Evolutionary conservation across 1,140 invertebrate genomes (phyloP).

Genomic region (Drosophila nikananu): DNA sequence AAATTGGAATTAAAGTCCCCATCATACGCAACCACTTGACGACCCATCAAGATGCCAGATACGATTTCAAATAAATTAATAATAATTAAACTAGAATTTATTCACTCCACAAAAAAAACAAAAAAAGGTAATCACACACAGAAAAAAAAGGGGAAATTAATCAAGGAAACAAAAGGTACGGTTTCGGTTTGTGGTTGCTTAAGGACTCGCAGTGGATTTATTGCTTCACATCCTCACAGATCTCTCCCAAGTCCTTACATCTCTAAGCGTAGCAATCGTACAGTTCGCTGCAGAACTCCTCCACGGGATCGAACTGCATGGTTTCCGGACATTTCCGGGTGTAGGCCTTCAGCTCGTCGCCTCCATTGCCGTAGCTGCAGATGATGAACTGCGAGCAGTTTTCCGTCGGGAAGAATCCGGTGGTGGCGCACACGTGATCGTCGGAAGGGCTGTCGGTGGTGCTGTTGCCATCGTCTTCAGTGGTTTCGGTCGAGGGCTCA

Average conservation of each 20-base stretch:
- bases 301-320: constrained; percentile 54
- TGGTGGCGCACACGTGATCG: constrained; percentile 34
- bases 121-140: constrained; percentile 18
- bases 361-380: constrained; percentile 24
- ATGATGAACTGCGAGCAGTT: constrained; percentile 52
- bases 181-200: constrained; percentile 26
- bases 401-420: constrained; percentile 37
- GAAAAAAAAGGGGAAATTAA: constrained; percentile 7
- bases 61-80: constrained; percentile 49
- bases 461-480: not conserved
- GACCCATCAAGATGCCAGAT: constrained; percentile 33
- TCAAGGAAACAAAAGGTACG: constrained; percentile 20
- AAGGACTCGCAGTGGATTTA: constrained; percentile 29
- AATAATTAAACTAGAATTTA: constrained; percentile 68
- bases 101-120: constrained; percentile 44
- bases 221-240: constrained; percentile 1
- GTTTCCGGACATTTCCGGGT: constrained; percentile 28
- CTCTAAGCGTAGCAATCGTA: constrained; percentile 32
- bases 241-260: not conserved
- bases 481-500: constrained; percentile 3
- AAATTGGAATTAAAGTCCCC: constrained; percentile 41
- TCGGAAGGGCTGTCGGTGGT: constrained; percentile 6
- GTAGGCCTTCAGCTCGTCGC: not conserved
- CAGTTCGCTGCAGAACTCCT: constrained; percentile 1
- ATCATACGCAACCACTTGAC: constrained; percentile 24